phyloP scores from a whole-genome alignment of 2,797 vertebrate genomes.

The Rhinophrynus dorsalis region DNA sequence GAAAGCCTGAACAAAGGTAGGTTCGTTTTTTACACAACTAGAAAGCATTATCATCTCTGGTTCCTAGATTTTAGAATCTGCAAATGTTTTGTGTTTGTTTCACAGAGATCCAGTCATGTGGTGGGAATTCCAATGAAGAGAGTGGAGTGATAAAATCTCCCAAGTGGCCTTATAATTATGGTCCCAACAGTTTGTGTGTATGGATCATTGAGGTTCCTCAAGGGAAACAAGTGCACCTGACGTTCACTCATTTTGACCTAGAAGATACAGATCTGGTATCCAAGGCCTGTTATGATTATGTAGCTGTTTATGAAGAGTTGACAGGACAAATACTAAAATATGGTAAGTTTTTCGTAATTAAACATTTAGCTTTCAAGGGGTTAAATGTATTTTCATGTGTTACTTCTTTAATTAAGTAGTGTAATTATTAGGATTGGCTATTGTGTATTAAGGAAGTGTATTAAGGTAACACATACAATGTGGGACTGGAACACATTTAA shows the following conservation, averaged over 20 bases:
- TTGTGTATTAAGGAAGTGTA: no score
- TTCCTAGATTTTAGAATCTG: no score
- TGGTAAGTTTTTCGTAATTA: constrained; percentile 15
- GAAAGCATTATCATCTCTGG: no score
- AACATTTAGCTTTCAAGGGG: no score
- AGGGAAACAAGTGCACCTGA: constrained; percentile 63
- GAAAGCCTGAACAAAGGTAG: no score
- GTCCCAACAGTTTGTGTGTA: constrained; percentile 67
- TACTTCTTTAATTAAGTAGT: no score
- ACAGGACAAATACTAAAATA: neutral
- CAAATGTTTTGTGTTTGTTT: neutral
- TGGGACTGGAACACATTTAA: no score
- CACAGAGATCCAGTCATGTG: constrained; percentile 74
- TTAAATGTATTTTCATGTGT: no score
- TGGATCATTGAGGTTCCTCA: constrained; percentile 65
- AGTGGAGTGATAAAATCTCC: constrained; percentile 69
- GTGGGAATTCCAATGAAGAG: constrained; percentile 61
- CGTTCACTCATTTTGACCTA: constrained; percentile 74
- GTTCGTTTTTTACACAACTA: no score
- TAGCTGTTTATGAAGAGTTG: constrained; percentile 31
- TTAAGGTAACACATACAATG: no score
- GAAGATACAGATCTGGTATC: constrained; percentile 59
- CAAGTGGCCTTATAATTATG: constrained; percentile 74
- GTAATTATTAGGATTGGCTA: no score
- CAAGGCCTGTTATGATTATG: constrained; percentile 59